Evolutionary conservation across 1,140 invertebrate species (phyloP), one percentile per base, ranked within the genome.

Genomic region (Halictus rubicundus): DNA sequence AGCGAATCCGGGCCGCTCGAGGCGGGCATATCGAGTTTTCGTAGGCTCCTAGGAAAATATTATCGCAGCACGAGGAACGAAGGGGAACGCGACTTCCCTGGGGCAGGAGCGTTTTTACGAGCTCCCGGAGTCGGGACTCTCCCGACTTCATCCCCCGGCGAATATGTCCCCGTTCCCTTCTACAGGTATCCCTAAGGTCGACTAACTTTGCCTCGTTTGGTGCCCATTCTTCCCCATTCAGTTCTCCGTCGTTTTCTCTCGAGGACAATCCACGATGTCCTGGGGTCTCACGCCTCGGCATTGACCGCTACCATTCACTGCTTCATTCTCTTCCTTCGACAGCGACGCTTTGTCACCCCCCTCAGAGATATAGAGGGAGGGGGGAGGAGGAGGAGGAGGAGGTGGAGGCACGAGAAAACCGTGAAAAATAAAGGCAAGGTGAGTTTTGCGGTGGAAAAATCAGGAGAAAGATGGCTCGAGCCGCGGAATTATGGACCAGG

Each of bases 211-310:
- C 72, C 78, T 87, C 81, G 85, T 87, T 87, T 87, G 84, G 64
- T 16, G 23, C 42, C 77, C 81, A 87, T 87, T 87, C 85, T 86
- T 87, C 37, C 57, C 78, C 81, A 86, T 87, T 87, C 84, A 85
- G 37, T 46, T 69, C 69, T 68, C 64, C 66, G 63, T 69, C 80
- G 72, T 85, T 86, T 87, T 80, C 84, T 84, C 75, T 59, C 66
- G 68, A 80, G 81, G 83, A 87, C 85, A 87, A 87, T 87, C 66
- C 77, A 81, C 27, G 70, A 73, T 77, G 39, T 82, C 81, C 81
- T n/a, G 73, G 73, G 77, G 73, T 87, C 85, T 87, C 84, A 87
- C 85, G 85, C 84, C 81, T 87, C 85, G 78, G 69, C 85, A 87
- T 86, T 87, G 77, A 86, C 85, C 78, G 78, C 52, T 54, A 61